These are phyloP conservation scores for Papilio protenor DNA, from an alignment of 2,888 invertebrate species.

Conservation along the genomic window DNA sequence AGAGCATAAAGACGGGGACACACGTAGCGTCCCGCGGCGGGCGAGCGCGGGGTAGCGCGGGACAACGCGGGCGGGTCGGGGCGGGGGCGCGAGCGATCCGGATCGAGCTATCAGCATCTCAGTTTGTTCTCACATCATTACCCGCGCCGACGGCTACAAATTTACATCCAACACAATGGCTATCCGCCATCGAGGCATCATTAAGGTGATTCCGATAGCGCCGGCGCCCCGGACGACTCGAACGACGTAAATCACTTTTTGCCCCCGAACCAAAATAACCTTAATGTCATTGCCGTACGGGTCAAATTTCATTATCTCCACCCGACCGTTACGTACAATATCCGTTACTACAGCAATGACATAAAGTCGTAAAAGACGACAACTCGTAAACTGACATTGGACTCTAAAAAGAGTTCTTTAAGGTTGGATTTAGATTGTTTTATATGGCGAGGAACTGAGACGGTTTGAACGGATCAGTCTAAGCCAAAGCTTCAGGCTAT, in stretches of 20 bases:
- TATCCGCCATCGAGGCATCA: slow-evolving; percentile 85
- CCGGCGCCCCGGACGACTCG: slow-evolving; percentile 64
- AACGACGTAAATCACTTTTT: slow-evolving; percentile 60
- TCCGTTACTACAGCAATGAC: slow-evolving; percentile 59
- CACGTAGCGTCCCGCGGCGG: slow-evolving; percentile 53
- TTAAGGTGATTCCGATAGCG: slow-evolving; percentile 85
- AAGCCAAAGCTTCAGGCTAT: slow-evolving; percentile 76
- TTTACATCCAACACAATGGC: slow-evolving; percentile 85
- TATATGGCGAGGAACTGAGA: slow-evolving; percentile 59
- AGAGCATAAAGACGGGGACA: slow-evolving; percentile 27
- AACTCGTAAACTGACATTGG: slow-evolving; percentile 65
- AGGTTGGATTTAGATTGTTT: slow-evolving; percentile 64
- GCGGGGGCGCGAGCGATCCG: slow-evolving; percentile 73
- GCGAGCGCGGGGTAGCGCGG: slow-evolving; percentile 49
- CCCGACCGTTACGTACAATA: slow-evolving; percentile 64
- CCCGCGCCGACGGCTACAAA: slow-evolving; percentile 85
- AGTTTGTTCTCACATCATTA: slow-evolving; percentile 85
- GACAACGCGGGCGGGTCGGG: slow-evolving; percentile 62
- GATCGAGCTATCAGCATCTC: slow-evolving; percentile 83
- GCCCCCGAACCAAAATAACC: slow-evolving; percentile 55
- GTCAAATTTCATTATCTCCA: slow-evolving; percentile 49
- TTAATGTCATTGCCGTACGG: slow-evolving; percentile 55
- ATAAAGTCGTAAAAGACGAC: slow-evolving; percentile 78
- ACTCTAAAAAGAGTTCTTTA: slow-evolving; percentile 55
- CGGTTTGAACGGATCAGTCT: slow-evolving; percentile 77